phyloP scores from a whole-genome alignment of 2,113 vertebrate genomes.

The Azemiops feae region DNA sequence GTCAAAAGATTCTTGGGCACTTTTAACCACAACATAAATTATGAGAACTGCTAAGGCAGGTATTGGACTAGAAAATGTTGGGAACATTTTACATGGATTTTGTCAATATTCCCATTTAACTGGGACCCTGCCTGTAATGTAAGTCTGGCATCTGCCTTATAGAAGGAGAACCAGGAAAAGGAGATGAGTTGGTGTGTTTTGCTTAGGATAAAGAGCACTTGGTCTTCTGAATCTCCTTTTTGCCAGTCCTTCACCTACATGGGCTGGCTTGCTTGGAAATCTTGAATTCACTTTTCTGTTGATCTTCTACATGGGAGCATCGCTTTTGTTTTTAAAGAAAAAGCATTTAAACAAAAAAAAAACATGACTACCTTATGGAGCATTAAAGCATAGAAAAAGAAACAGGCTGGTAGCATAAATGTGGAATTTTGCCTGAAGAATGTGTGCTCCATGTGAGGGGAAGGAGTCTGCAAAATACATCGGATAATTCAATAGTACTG shows the following conservation, averaged over 20 bases:
- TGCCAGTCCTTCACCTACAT: not conserved
- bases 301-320: not conserved
- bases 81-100: not conserved
- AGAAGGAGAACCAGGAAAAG: not conserved
- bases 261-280: not conserved
- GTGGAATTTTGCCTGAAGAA: not conserved
- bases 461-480: not conserved
- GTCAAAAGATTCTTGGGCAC: no score
- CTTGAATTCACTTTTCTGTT: not conserved
- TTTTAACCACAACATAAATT: no score
- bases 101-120: not conserved
- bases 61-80: no score
- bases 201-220: not conserved
- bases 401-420: not conserved
- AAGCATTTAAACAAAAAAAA: not conserved
- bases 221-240: not conserved
- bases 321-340: not conserved
- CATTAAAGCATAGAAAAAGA: not conserved
- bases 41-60: no score
- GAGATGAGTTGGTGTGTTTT: not conserved
- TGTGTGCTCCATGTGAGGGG: not conserved
- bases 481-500: not conserved
- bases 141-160: not conserved
- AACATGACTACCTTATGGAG: not conserved
- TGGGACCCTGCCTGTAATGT: not conserved